Conservation (phyloP, 2,888 invertebrate species). For the Dolichopus griseipennis region DNA sequence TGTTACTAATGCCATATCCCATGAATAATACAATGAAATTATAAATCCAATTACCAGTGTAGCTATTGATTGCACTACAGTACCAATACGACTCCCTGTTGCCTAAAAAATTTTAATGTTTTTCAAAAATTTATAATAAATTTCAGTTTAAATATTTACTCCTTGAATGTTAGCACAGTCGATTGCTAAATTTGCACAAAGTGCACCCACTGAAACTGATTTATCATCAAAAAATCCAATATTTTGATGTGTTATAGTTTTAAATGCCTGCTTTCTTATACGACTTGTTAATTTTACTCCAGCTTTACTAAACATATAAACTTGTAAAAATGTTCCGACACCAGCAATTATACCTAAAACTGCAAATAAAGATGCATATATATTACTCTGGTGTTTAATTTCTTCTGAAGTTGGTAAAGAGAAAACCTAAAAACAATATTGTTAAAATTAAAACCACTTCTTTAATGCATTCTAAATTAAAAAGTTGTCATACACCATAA, state of each 20-base stretch:
- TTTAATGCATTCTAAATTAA: neutral
- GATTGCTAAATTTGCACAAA: slow-evolving; percentile 55
- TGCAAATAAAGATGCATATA: slow-evolving; percentile 53
- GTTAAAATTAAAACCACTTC: neutral
- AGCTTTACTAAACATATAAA: slow-evolving; percentile 60
- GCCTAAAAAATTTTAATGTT: slow-evolving; percentile 38
- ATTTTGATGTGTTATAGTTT: slow-evolving; percentile 56
- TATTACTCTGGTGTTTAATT: slow-evolving; percentile 47
- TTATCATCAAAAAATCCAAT: slow-evolving; percentile 60
- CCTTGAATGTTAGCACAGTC: slow-evolving; percentile 61
- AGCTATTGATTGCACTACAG: slow-evolving; percentile 52
- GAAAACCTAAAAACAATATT: slow-evolving; percentile 47
- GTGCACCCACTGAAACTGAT: slow-evolving; percentile 53
- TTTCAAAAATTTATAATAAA: too few species aligned
- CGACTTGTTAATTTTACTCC: slow-evolving; percentile 63
- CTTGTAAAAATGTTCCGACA: slow-evolving; percentile 54
- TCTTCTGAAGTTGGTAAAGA: slow-evolving; percentile 47
- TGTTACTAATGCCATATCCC: slow-evolving; percentile 55
- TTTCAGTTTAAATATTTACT: slow-evolving; percentile 23
- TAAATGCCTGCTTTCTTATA: slow-evolving; percentile 45
- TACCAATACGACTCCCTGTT: slow-evolving; percentile 55
- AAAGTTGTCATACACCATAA: slow-evolving; percentile 46
- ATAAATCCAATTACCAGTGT: slow-evolving; percentile 52
- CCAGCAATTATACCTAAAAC: slow-evolving; percentile 53
- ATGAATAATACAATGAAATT: slow-evolving; percentile 52